phyloP scores from a whole-genome alignment of 53 echinoderm and acorn worm genomes.

The Paracentrotus lividus region DNA sequence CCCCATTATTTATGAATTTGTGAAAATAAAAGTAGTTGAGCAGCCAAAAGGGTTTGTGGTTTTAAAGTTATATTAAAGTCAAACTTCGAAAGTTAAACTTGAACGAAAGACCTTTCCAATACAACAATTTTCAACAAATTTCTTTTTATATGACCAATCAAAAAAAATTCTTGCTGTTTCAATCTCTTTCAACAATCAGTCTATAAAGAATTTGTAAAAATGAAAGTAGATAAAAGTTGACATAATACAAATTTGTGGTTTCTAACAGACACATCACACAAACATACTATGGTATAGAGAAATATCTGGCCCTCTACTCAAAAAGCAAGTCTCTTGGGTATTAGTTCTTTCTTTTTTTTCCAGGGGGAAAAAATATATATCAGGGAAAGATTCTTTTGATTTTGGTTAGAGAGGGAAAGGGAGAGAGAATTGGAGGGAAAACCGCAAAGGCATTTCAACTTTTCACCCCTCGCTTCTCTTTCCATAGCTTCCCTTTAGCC shows the following conservation, averaged over 20 bases:
- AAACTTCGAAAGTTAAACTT: no score
- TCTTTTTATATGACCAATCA: no score
- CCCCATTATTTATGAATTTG: no score
- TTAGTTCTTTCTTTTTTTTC: background rate
- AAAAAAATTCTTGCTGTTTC: conserved; percentile 4
- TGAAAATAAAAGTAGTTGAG: no score
- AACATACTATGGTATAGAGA: conserved; percentile 5
- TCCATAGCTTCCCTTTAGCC: background rate
- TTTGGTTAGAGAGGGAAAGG: background rate
- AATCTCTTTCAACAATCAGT: background rate
- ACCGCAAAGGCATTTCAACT: conserved; percentile 65
- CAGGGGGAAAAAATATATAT: no score
- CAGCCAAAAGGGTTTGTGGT: no score
- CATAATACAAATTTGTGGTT: conserved; percentile 19
- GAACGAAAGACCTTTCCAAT: no score
- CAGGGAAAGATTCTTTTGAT: conserved; percentile 24
- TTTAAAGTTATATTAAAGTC: no score
- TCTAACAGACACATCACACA: conserved; percentile 26
- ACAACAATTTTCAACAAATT: no score
- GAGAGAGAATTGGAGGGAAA: conserved; percentile 55
- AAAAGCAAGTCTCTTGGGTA: conserved; percentile 19
- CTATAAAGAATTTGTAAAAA: background rate
- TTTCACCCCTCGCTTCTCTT: conserved; percentile 39
- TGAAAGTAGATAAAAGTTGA: background rate
- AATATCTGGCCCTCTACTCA: conserved; percentile 37